Conservation (phyloP, 2,888 invertebrate genomes). For the Lycaena phlaeas region DNA sequence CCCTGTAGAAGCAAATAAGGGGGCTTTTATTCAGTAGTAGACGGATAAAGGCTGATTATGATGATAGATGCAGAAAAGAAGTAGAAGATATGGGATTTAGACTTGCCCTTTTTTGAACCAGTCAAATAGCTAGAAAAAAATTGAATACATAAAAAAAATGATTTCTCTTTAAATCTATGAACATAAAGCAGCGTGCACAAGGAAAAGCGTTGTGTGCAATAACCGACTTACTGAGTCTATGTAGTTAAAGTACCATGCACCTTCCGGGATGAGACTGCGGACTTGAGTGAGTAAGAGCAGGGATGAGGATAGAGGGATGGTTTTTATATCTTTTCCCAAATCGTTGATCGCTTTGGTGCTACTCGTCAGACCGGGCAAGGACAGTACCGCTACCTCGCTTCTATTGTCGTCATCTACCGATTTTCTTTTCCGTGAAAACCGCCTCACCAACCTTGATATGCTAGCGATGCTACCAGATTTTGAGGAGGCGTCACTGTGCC, state of each 20-base stretch:
- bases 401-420: conserved; percentile 32
- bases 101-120: no score
- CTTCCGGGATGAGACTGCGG: conserved; percentile 47
- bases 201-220: conserved; percentile 11
- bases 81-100: no score
- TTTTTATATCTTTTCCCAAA: conserved; percentile 47
- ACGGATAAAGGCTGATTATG: no score
- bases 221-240: conserved; percentile 59
- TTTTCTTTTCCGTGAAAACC: conserved; percentile 36
- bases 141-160: no score
- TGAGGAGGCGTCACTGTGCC: conserved; percentile 33
- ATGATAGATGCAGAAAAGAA: no score
- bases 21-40: no score
- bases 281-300: conserved; percentile 53
- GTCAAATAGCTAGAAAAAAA: no score
- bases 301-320: conserved; percentile 47
- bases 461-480: conserved; percentile 40
- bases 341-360: conserved; percentile 45
- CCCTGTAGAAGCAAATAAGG: no score
- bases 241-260: conserved; percentile 67
- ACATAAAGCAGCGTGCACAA: neutral
- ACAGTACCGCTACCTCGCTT: conserved; percentile 49
- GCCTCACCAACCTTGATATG: conserved; percentile 37
- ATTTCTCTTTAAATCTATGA: no score
- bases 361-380: conserved; percentile 46